A percentile compares a stretch with the other conserved stretches of the same genome.
Evolutionary conservation across 2,113 vertebrate genomes (phyloP).

Genomic region (Daubentonia madagascariensis): DNA sequence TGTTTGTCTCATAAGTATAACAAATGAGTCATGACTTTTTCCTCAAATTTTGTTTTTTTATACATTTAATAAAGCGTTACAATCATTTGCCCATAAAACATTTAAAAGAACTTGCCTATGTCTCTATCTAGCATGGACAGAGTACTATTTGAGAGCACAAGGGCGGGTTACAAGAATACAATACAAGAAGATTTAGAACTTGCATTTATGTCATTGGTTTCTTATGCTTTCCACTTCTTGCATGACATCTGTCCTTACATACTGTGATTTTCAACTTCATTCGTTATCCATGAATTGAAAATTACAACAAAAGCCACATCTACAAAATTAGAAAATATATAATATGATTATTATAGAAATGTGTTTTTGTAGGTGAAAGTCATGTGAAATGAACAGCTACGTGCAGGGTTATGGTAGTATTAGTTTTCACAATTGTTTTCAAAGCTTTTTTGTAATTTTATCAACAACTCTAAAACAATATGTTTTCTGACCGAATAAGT

Average conservation of each 20-base stretch:
- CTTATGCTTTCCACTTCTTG: background rate
- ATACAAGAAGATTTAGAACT: background rate
- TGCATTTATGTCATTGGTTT: background rate
- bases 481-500: background rate
- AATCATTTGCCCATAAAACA: background rate
- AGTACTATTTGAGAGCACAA: background rate
- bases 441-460: background rate
- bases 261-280: background rate
- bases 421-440: background rate
- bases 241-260: background rate
- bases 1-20: background rate
- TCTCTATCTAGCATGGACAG: background rate
- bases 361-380: background rate
- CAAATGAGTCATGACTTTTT: background rate
- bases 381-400: background rate
- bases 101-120: background rate
- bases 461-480: background rate
- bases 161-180: background rate
- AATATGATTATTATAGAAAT: background rate
- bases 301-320: background rate
- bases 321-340: background rate
- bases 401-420: background rate
- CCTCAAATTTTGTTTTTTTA: background rate
- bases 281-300: constrained; percentile 6
- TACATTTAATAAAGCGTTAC: background rate